A percentile compares a stretch with the other conserved stretches of the same genome.
Evolutionary conservation across 2,888 invertebrate species (phyloP).

Genomic region (Drosophila setosimentum): DNA sequence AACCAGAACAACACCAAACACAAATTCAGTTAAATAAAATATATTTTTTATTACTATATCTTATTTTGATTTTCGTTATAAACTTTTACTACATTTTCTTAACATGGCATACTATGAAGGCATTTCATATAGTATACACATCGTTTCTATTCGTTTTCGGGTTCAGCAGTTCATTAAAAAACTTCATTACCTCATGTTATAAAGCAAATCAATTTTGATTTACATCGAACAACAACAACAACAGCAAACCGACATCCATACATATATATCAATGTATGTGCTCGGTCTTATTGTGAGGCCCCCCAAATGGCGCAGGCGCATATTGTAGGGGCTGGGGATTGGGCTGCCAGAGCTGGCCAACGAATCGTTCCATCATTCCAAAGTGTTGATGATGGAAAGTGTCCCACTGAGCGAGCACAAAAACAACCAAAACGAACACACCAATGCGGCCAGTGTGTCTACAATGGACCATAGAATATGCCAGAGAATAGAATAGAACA

Average conservation of each 20-base stretch:
- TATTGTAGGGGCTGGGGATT: constrained; percentile 31
- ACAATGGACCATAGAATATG: constrained; percentile 47
- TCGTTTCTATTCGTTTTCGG: constrained; percentile 16
- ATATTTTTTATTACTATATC: neutral
- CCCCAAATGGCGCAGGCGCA: constrained; percentile 58
- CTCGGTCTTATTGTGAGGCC: constrained; percentile 26
- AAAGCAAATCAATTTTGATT: constrained; percentile 74
- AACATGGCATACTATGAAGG: neutral
- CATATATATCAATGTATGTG: constrained; percentile 51
- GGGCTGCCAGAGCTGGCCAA: constrained; percentile 57
- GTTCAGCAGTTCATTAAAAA: constrained; percentile 64
- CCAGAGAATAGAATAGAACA: constrained; percentile 46
- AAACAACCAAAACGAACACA: constrained; percentile 36
- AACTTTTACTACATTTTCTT: neutral
- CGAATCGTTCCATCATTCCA: constrained; percentile 75
- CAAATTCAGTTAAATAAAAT: neutral
- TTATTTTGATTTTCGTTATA: neutral
- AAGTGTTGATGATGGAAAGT: constrained; percentile 78
- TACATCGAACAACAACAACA: constrained; percentile 49
- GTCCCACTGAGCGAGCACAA: constrained; percentile 74
- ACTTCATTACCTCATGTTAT: constrained; percentile 55
- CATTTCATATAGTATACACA: neutral
- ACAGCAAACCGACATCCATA: constrained; percentile 7
- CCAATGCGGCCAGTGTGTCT: constrained; percentile 47
- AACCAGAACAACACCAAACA: rapidly evolving